Evolutionary conservation across 2,113 vertebrate species (phyloP), one percentile per base, ranked within the genome.

Genomic region (Oceanodroma tethys): DNA sequence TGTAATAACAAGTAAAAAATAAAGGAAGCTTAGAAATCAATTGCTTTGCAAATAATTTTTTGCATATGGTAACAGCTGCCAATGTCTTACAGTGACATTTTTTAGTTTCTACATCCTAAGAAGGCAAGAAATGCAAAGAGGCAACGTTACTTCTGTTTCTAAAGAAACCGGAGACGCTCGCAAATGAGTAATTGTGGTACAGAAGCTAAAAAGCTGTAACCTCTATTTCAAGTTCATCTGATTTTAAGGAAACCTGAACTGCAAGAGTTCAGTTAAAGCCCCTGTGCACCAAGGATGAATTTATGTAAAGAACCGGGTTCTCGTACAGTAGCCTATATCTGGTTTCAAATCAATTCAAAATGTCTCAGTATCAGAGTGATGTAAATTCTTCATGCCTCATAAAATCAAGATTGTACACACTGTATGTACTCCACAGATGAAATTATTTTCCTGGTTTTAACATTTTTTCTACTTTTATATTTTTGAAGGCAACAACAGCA

Each of bases 401-500:
- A 63, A 88, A 93, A 59, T 53, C 52, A 50, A 73, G 21, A 66
- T 25, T 48, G 29, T 67, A n/a, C 19, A 58, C 25, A 16, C 52
- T 36, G 7, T 27, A 58, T 55, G 48, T 29, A 26, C 29, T 52
- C 18, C 40, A 43, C 48, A 82, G 27, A 50, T 42, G 4, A 58
- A 78, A 36, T 66, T 7, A 32, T 82, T 82, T 59, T 81, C 76
- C 73, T 47, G 21, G 10, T 56, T 93, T 95, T 56, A 71, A 82
- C 26, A 56, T 62, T 48, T 95, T 92, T 65, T 74, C 65, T 60
- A 36, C 62, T 86, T 62, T 55, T 83, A 4, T 29, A 20, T 36
- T 65, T 93, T 93, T 73, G 42, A 95, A 93, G 95, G 98, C n/a
- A 82, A 55, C 13, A 89, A 92, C 80, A 95, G 93, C 88, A 98